Percentiles rank a stretch among this genome's conserved stretches.
phyloP scores from a whole-genome alignment of 2,888 invertebrate genomes.

The Phyto melanocephala region DNA sequence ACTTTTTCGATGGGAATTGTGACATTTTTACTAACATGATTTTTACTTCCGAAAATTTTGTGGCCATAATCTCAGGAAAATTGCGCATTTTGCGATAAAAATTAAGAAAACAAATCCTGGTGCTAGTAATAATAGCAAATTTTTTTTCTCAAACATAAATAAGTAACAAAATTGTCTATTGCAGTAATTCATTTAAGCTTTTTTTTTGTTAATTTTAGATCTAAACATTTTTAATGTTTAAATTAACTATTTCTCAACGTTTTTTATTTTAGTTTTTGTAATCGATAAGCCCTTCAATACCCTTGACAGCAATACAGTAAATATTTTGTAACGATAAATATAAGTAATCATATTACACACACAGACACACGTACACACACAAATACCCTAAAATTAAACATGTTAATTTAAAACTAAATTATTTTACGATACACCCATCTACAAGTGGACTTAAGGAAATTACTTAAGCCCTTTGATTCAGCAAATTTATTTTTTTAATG shows the following conservation, averaged over 20 bases:
- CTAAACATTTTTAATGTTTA: background rate
- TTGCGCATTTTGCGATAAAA: too few species aligned
- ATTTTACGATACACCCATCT: background rate
- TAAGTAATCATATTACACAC: background rate
- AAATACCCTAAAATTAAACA: background rate
- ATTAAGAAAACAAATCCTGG: too few species aligned
- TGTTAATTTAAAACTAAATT: conserved; percentile 3
- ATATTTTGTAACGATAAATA: background rate
- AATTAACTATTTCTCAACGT: background rate
- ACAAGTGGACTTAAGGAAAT: background rate
- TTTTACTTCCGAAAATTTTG: too few species aligned
- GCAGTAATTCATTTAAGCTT: too few species aligned
- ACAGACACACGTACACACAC: background rate
- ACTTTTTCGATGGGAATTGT: too few species aligned
- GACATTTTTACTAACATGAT: too few species aligned
- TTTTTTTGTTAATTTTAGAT: background rate
- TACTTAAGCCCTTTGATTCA: background rate
- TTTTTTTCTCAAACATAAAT: too few species aligned
- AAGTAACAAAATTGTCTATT: too few species aligned
- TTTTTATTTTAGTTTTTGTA: background rate
- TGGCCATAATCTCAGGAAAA: too few species aligned
- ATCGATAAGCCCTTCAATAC: conserved; percentile 10
- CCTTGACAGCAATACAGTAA: conserved; percentile 31
- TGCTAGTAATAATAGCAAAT: too few species aligned
- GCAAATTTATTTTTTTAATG: background rate